Conservation (phyloP, 2,797 vertebrate genomes). For the Sebastes reedi region DNA sequence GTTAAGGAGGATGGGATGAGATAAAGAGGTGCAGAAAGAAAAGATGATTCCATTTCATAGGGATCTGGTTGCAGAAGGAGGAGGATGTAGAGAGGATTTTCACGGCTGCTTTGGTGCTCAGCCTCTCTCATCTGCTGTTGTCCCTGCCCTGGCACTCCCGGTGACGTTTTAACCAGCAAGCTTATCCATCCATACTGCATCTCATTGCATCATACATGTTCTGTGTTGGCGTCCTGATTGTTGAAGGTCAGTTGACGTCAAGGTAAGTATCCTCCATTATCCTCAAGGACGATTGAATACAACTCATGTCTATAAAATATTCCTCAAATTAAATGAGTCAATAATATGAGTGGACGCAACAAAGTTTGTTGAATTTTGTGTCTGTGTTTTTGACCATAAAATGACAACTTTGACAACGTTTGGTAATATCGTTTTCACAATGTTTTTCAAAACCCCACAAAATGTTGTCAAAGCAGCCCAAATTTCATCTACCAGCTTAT, state of each 20-base stretch:
- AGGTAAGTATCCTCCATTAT: no score
- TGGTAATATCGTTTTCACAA: no score
- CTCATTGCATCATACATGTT: not conserved
- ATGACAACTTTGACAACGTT: no score
- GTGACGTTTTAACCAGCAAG: constrained; percentile 7
- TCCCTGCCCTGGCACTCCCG: constrained; percentile 47
- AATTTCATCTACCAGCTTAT: no score
- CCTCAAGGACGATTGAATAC: no score
- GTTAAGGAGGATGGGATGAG: constrained; percentile 56
- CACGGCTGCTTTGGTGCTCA: constrained; percentile 70
- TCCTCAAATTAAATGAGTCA: no score
- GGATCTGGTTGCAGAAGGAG: constrained; percentile 57
- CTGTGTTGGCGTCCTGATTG: not conserved
- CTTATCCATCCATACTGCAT: not conserved
- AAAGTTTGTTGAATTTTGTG: no score
- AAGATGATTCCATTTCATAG: constrained; percentile 72
- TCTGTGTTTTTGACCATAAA: no score
- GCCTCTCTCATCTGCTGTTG: constrained; percentile 65
- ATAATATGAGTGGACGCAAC: no score
- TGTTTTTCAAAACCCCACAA: no score
- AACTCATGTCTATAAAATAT: no score
- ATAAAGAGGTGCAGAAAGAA: constrained; percentile 43
- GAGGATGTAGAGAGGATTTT: constrained; percentile 66
- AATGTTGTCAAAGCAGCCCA: no score
- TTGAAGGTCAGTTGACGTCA: not conserved